Conservation (phyloP, 2,113 vertebrate genomes). For the Halcyon senegalensis region DNA sequence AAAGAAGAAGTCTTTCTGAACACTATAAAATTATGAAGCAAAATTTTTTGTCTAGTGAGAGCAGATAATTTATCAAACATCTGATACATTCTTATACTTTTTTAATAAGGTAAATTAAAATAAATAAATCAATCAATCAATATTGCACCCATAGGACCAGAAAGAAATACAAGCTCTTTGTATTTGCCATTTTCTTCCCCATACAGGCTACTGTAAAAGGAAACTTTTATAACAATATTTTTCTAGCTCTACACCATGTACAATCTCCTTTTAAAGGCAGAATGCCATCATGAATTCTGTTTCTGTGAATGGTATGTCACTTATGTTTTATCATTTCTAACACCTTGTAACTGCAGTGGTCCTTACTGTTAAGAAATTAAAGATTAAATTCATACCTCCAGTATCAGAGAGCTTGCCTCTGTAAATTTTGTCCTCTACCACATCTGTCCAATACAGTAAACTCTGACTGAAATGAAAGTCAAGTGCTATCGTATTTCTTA, state of each 20-base stretch:
- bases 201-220: neutral
- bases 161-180: neutral
- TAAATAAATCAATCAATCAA: neutral
- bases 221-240: neutral
- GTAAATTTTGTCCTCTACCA: slow-evolving; percentile 99
- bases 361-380: neutral
- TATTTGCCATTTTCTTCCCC: neutral
- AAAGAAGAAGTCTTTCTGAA: neutral
- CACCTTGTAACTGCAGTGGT: neutral
- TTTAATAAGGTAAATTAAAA: neutral
- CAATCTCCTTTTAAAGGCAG: neutral
- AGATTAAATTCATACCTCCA: slow-evolving; percentile 81
- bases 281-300: neutral
- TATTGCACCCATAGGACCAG: neutral
- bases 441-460: slow-evolving; percentile 98
- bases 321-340: accelerated
- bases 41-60: neutral
- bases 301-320: neutral
- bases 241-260: neutral
- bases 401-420: slow-evolving; percentile 92
- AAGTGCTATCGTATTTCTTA: slow-evolving; percentile 96
- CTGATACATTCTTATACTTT: neutral
- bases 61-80: neutral
- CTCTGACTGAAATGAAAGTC: slow-evolving; percentile 97
- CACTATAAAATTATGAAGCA: neutral